A percentile compares a stretch with the other conserved stretches of the same genome.
Evolutionary conservation across 1,140 invertebrate species (phyloP).

Genomic region (Chelonus insularis): DNA sequence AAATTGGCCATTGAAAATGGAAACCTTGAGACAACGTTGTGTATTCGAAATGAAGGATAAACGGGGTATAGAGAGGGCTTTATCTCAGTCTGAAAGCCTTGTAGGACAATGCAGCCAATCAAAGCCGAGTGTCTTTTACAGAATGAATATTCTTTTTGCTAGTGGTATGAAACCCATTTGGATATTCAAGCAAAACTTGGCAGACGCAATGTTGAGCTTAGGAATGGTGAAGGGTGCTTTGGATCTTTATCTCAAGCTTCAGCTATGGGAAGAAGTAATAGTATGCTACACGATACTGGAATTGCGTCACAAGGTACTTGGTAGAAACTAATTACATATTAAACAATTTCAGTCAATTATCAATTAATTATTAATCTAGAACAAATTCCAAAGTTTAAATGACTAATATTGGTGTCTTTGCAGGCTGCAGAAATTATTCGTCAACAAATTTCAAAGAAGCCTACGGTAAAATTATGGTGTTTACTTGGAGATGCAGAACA

Average conservation of each 20-base stretch:
- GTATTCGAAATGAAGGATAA: conserved; percentile 74
- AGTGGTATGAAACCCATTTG: conserved; percentile 72
- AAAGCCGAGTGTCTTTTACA: conserved; percentile 52
- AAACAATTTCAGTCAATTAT: no score
- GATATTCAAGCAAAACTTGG: conserved; percentile 75
- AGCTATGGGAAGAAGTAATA: conserved; percentile 93
- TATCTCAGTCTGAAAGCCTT: conserved; percentile 84
- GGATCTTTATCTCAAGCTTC: conserved; percentile 78
- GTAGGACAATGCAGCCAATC: conserved; percentile 63
- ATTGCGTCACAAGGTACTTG: conserved; percentile 75
- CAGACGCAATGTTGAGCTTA: conserved; percentile 76
- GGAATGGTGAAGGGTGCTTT: conserved; percentile 85
- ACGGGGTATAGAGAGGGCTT: conserved; percentile 81
- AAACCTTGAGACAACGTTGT: conserved; percentile 73
- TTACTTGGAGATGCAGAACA: conserved; percentile 82
- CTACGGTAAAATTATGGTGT: conserved; percentile 87
- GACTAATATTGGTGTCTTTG: neutral
- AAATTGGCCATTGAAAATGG: conserved; percentile 71
- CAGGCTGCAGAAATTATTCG: conserved; percentile 86
- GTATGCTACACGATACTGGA: conserved; percentile 84
- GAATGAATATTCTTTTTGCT: conserved; percentile 66
- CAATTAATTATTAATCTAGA: no score
- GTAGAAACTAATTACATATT: neutral
- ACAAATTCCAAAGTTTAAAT: neutral
- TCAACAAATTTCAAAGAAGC: conserved; percentile 77